phyloP scores from a whole-genome alignment of 2,797 vertebrate species.

The Phrynocephalus vlangalii region DNA sequence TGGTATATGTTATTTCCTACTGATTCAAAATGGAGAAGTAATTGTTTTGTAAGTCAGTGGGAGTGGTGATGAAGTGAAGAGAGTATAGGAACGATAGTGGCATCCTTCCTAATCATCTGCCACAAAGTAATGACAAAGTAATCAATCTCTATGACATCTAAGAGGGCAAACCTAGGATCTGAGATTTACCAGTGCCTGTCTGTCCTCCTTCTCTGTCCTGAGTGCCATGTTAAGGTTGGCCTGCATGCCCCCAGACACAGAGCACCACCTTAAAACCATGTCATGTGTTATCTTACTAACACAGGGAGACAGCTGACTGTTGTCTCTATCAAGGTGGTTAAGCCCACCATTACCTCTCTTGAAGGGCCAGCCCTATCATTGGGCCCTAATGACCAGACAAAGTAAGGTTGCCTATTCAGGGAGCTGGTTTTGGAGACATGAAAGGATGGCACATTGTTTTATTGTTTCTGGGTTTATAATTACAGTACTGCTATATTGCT shows the following conservation, averaged over 20 bases:
- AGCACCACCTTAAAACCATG: neutral
- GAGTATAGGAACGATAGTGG: neutral
- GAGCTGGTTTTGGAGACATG: neutral
- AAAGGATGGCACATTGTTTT: neutral
- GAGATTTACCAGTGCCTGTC: neutral
- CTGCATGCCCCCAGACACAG: neutral
- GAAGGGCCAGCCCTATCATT: neutral
- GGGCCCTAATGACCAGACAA: no score
- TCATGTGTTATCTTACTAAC: neutral
- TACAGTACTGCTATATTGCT: neutral
- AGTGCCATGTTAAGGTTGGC: neutral
- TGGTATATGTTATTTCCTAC: neutral
- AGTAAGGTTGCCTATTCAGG: neutral
- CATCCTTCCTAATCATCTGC: neutral
- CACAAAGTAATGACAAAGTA: neutral
- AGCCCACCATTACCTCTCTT: neutral
- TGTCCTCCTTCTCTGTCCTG: no score
- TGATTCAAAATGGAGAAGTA: neutral
- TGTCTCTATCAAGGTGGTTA: neutral
- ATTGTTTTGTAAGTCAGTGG: neutral
- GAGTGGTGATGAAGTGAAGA: neutral
- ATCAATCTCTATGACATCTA: neutral
- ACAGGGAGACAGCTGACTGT: neutral
- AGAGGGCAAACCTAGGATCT: neutral
- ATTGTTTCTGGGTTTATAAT: neutral